Base-by-base conservation (phyloP, 2,113 vertebrate genomes). In the Semicossyphus pulcher region DNA sequence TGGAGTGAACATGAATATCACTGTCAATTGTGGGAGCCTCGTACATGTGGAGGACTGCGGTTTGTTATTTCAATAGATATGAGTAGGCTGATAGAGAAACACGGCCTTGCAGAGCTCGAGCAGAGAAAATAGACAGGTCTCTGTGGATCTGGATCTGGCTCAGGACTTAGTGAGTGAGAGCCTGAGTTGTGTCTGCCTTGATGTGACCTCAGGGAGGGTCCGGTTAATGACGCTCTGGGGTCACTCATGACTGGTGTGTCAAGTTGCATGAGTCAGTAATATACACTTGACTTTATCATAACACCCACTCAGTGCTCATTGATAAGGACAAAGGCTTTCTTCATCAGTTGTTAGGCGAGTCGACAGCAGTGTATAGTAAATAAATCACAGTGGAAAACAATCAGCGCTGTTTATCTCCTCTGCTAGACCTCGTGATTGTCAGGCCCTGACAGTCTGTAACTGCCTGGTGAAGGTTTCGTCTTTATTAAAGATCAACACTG, bases 401-500 rank as follows among this genome's bases (percentile, higher is more conserved):
- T 52, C 58, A 48, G 10, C 1, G 9, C 56, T 28, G 59, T 72
- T 80, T 64, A 78, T 81, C 80, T 76, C 53, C 53, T 71, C 20
- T 67, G 79, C 4, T 3, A 29, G 42, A 32, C 37, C 39, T 57
- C 52, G 32, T 79, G 67, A 64, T 76, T 72, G 45, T 74, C 57
- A 28, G 52, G 56, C 44, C 32, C 61, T 49, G 61, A 85, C 53
- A 63, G 73, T 51, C 81, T 77, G 64, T 66, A 65, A 79, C 29
- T 72, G 85, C 77, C 83, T 68, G 54, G 88, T 85, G 86, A 86
- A 86, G 80, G 82, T 86, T 87, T 75, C 49, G 83, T 73, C 89
- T 83, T 91, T 88, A 91, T 90, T 89, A 91, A 90, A 92, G 80
- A 90, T 88, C 89, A 90, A 92, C 88, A 91, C 77, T 67, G 65